Base-by-base conservation (phyloP, 2,797 vertebrate genomes). In the Megaceryle alcyon region DNA sequence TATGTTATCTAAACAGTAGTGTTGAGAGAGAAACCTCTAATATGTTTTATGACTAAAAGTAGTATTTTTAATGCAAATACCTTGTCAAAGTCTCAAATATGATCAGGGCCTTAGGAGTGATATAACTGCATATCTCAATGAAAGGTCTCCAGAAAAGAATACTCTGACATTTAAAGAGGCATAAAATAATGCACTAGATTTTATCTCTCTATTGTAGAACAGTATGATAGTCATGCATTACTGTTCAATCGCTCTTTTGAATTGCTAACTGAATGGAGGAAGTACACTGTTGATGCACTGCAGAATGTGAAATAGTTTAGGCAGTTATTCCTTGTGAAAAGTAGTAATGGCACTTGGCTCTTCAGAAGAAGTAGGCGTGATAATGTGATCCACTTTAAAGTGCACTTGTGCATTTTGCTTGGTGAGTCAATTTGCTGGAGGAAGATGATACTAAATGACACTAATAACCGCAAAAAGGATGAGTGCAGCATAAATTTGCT, bases 371-470 rank as follows among this genome's bases (percentile, higher is more conserved):
- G 93, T 90, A 95, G 88, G 91, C 69, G 35, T 92, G 94, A 94
- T 96, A 95, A 96, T 92, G 68, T 77, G 90, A 95, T 96, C 93
- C 5, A 26, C 90, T 95, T 70, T 97, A 91, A 92, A 95, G 68
- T 92, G 88, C 94, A 90, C 90, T 96, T 95, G 96, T 92, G 86
- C 91, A 88, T 95, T 96, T 96, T 95, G 86, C 93, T 94, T 92
- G 92, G 95, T 89, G 95, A 97, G 96, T 94, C 96, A 95, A 95
- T 96, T 97, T 97, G 91, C 94, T 88, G 90, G 86, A 82, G 90
- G 91, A 97, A 96, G 94, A 92, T 94, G 95, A 95, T 96, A 94
- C 86, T 95, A 96, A 95, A 94, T 96, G 96, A 96, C 96, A 97
- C 90, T 96, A 96, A 96, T 96, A 97, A 94, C 94, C 91, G 95